These are phyloP conservation scores for Stomatorhinus ivindoensis DNA, from an alignment of 2,113 vertebrate genomes.

Conservation along the genomic window DNA sequence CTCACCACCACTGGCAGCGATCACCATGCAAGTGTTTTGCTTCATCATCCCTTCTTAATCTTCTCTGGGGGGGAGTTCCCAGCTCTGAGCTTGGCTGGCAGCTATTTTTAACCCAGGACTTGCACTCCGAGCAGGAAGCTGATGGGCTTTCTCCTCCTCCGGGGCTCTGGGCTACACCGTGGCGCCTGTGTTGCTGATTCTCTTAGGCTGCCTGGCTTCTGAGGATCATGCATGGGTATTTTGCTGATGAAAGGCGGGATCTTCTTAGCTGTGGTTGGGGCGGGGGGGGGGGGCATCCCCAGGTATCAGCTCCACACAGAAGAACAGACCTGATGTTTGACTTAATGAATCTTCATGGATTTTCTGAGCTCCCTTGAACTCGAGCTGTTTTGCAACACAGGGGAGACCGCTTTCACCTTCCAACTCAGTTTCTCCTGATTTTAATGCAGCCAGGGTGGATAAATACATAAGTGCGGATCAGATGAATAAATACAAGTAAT, in stretches of 20 bases:
- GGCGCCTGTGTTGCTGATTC: background rate
- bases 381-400: background rate
- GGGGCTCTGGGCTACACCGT: background rate
- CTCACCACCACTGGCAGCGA: background rate
- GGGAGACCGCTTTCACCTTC: background rate
- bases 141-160: background rate
- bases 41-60: background rate
- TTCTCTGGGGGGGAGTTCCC: background rate
- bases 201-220: background rate
- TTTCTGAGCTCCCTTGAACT: constrained; percentile 3
- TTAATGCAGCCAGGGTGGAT: background rate
- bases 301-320: background rate
- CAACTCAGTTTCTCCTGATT: background rate
- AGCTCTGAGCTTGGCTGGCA: background rate
- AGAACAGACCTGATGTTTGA: background rate
- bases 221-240: background rate
- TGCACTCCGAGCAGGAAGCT: background rate
- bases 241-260: constrained; percentile 1
- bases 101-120: background rate
- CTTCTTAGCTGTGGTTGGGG: background rate
- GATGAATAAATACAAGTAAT: background rate
- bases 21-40: background rate
- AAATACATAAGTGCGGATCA: background rate
- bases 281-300: background rate
- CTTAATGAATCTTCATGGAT: constrained; percentile 2